Conservation (phyloP, 2,113 vertebrate genomes). For the Telmatochromis sp. region DNA sequence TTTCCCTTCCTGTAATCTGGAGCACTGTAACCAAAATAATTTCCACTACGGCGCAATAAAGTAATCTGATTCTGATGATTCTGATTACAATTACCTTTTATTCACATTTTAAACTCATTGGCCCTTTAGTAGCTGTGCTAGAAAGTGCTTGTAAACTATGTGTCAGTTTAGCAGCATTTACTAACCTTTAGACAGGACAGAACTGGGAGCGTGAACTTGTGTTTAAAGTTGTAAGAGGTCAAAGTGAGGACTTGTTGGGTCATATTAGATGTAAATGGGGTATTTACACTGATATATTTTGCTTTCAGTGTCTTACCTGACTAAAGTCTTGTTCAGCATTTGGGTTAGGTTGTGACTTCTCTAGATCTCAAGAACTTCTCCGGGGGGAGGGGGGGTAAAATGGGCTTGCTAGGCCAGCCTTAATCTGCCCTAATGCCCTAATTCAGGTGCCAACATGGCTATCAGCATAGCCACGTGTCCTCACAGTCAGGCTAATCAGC, state of each 20-base stretch:
- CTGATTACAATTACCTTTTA: background rate
- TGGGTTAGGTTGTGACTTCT: background rate
- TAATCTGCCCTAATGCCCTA: conserved; percentile 55
- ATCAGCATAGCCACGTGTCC: conserved; percentile 9
- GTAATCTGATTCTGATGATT: background rate
- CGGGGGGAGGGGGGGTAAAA: background rate
- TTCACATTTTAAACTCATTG: background rate
- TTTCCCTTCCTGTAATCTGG: background rate
- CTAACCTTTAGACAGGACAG: background rate
- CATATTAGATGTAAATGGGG: background rate
- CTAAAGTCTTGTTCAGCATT: background rate
- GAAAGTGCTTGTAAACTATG: background rate
- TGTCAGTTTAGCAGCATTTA: rapidly evolving
- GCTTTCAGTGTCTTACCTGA: background rate
- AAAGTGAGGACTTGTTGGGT: background rate
- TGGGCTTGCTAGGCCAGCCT: background rate
- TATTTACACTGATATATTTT: background rate
- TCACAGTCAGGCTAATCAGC: conserved; percentile 40
- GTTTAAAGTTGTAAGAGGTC: background rate
- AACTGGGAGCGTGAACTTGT: background rate
- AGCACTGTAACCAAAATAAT: background rate
- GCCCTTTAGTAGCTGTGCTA: background rate
- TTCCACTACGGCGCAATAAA: background rate
- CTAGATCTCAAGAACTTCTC: background rate
- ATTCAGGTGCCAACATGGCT: conserved; percentile 15